phyloP scores from a whole-genome alignment of 2,888 invertebrate genomes.

The Protodeltote pygarga region DNA sequence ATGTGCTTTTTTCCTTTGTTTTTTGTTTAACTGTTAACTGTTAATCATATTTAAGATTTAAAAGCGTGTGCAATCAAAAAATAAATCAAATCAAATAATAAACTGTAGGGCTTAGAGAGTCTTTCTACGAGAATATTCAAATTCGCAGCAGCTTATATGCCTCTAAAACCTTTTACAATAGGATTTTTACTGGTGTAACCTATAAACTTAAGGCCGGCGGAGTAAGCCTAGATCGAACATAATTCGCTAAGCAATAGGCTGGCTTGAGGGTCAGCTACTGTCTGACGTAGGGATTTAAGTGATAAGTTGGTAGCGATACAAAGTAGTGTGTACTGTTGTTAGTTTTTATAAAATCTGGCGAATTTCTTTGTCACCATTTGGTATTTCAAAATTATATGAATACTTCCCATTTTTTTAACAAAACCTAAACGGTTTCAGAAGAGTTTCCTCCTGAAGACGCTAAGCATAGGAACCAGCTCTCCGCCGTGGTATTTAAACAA shows the following conservation, averaged over 20 bases:
- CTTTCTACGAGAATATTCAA: no score
- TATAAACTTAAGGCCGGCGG: slow-evolving; percentile 60
- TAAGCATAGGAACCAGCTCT: neutral
- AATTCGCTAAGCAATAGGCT: slow-evolving; percentile 72
- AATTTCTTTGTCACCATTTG: no score
- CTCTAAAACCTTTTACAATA: slow-evolving; percentile 12
- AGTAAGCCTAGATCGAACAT: slow-evolving; percentile 67
- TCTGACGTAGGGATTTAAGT: slow-evolving; percentile 46
- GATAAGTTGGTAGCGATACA: slow-evolving; percentile 28
- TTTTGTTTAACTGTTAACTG: no score
- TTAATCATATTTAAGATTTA: no score
- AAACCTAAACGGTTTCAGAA: neutral
- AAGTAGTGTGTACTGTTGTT: no score
- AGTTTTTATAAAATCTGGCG: no score
- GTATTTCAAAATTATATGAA: neutral
- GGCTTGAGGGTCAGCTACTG: slow-evolving; percentile 74
- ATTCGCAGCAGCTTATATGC: no score
- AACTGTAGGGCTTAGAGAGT: no score
- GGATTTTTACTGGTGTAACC: slow-evolving; percentile 50
- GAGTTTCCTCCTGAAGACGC: neutral
- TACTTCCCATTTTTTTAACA: neutral
- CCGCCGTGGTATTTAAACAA: neutral
- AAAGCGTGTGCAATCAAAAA: no score
- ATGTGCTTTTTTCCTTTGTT: no score
- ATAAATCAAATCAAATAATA: no score